Evolutionary conservation across 2,113 vertebrate species (phyloP).

Genomic region (Cisticola juncidis): DNA sequence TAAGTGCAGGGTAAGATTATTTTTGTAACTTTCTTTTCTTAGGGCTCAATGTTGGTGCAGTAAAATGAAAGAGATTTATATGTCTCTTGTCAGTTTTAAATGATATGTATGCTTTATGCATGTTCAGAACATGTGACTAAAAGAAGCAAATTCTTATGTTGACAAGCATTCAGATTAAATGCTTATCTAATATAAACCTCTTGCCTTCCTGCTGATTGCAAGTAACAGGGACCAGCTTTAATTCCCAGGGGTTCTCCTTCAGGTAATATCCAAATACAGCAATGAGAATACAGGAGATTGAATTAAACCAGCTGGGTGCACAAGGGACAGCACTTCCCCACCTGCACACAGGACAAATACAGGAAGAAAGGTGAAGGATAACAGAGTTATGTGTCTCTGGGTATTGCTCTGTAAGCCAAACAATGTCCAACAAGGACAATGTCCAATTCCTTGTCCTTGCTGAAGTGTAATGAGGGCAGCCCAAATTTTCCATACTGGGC

Average conservation of each 20-base stretch:
- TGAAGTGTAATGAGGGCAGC: neutral
- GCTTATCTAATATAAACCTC: neutral
- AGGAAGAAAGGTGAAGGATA: neutral
- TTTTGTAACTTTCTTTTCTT: neutral
- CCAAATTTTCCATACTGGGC: neutral
- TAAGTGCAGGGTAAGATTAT: neutral
- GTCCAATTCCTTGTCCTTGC: neutral
- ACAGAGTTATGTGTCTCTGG: rapidly evolving
- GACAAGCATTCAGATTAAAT: neutral
- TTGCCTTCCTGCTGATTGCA: neutral
- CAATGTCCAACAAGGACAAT: neutral
- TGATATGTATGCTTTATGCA: neutral
- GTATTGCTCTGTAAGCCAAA: neutral
- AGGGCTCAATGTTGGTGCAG: neutral
- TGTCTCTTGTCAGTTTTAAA: neutral
- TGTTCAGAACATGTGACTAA: neutral
- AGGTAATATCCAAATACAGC: neutral
- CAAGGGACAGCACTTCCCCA: neutral
- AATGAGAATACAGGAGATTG: neutral
- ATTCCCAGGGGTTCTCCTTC: neutral
- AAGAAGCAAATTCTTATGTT: neutral
- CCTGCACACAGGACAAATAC: neutral
- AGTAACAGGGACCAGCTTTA: neutral
- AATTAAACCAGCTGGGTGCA: neutral
- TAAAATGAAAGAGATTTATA: neutral